Conservation (phyloP, 53 echinoderm and acorn worm genomes). For the Paracentrotus lividus region DNA sequence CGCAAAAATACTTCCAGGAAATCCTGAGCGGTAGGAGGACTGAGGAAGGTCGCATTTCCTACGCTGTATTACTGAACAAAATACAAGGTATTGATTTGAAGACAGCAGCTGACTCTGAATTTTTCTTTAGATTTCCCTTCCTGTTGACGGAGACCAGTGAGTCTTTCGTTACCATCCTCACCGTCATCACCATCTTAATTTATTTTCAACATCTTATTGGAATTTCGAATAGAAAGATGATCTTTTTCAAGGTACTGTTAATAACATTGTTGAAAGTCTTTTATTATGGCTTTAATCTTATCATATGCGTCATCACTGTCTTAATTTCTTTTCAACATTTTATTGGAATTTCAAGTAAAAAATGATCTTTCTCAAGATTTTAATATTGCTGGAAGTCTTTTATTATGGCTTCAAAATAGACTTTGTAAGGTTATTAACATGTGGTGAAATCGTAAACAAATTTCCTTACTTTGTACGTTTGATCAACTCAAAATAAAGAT, state of each 20-base stretch:
- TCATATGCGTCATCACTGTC: neutral
- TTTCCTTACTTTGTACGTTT: too few species aligned
- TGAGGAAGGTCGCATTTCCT: conserved; percentile 25
- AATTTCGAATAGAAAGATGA: neutral
- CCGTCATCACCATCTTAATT: neutral
- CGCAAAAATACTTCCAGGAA: conserved; percentile 41
- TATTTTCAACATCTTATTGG: conserved; percentile 7
- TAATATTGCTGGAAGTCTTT: neutral
- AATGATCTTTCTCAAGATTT: neutral
- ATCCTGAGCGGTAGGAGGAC: neutral
- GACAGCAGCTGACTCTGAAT: conserved; percentile 52
- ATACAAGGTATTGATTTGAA: conserved; percentile 45
- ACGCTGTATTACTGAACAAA: conserved; percentile 29
- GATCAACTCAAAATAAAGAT: too few species aligned
- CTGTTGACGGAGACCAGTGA: neutral
- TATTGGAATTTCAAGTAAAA: neutral
- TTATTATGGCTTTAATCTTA: neutral
- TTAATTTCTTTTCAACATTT: neutral
- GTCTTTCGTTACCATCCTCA: conserved; percentile 1
- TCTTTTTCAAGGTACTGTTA: neutral
- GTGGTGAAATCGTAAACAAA: neutral
- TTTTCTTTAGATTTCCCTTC: conserved; percentile 30
- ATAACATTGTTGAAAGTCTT: neutral
- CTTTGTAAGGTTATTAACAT: neutral
- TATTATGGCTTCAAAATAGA: neutral